These are phyloP conservation scores for Solenopsis fugax DNA, from an alignment of 1,140 invertebrate species.

Conservation along the genomic window DNA sequence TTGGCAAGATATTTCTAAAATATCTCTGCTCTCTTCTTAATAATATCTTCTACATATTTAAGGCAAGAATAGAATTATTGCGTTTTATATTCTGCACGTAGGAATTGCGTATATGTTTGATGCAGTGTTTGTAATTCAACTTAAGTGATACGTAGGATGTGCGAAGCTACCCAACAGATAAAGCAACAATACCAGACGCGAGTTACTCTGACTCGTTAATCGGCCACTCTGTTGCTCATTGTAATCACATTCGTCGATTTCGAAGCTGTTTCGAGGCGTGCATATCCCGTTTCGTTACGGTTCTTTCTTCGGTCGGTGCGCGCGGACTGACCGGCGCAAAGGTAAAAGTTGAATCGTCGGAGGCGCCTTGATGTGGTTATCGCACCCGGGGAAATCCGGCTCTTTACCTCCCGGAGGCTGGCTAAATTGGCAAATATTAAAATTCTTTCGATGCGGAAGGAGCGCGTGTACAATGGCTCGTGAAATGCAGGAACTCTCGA, in stretches of 20 bases:
- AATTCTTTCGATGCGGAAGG: slow-evolving; percentile 80
- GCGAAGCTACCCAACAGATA: slow-evolving; percentile 4
- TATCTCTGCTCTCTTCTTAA: background rate
- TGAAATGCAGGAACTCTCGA: slow-evolving; percentile 76
- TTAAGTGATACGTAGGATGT: background rate
- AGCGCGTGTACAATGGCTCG: slow-evolving; percentile 77
- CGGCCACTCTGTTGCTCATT: slow-evolving; percentile 46
- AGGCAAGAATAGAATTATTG: background rate
- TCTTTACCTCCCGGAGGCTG: slow-evolving; percentile 76
- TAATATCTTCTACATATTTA: background rate
- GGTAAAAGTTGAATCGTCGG: slow-evolving; percentile 76
- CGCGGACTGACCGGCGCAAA: slow-evolving; percentile 74
- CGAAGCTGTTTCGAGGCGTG: slow-evolving; percentile 66
- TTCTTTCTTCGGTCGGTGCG: slow-evolving; percentile 74
- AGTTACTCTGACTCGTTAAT: slow-evolving; percentile 54
- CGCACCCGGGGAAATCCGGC: slow-evolving; percentile 67
- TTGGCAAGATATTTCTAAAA: slow-evolving; percentile 1
- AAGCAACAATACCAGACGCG: slow-evolving; percentile 42
- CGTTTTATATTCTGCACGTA: background rate
- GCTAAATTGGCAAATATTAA: slow-evolving; percentile 81
- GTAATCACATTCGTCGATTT: slow-evolving; percentile 58
- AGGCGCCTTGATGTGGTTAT: slow-evolving; percentile 79
- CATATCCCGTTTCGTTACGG: slow-evolving; percentile 67
- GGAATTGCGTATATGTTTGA: background rate
- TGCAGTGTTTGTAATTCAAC: slow-evolving; percentile 9